Conservation (phyloP, 2,888 invertebrate species). For the Pammene aurita region DNA sequence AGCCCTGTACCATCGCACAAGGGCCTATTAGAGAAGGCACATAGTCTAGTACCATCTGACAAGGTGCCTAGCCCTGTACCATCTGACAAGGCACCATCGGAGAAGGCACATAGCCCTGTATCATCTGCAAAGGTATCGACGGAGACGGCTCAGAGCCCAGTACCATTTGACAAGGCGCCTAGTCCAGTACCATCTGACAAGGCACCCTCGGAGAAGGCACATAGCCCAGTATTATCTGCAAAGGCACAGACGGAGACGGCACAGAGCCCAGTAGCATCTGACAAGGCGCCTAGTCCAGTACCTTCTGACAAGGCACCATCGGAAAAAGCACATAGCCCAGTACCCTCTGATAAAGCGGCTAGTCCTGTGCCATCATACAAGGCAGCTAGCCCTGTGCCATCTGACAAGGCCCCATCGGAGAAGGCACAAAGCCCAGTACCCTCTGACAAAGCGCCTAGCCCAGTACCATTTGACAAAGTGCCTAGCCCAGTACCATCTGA, state of each 20-base stretch:
- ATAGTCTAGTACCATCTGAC: no score
- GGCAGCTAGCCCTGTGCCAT: neutral
- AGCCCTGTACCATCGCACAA: slow-evolving; percentile 13
- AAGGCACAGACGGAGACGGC: slow-evolving; percentile 30
- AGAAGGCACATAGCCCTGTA: no score
- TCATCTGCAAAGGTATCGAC: no score
- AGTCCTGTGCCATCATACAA: slow-evolving; percentile 5
- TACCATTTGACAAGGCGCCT: no score
- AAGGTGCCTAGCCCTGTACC: no score
- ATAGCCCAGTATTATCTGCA: slow-evolving; percentile 31
- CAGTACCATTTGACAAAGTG: neutral
- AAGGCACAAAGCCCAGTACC: neutral
- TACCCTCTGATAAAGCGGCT: neutral
- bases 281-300: slow-evolving; percentile 20
- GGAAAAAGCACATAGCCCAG: slow-evolving; percentile 36
- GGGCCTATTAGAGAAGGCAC: neutral
- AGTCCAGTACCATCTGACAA: no score
- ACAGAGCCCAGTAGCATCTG: slow-evolving; percentile 18
- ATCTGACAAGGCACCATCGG: no score
- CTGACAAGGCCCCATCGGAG: neutral
- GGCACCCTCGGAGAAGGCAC: no score
- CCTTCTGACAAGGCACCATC: slow-evolving; percentile 14
- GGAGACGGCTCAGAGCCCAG: no score
- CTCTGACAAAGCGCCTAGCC: neutral
- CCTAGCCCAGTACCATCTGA: slow-evolving; percentile 19